Base-by-base conservation (phyloP, 2,888 invertebrate species). In the Drosophila peninsularis region DNA sequence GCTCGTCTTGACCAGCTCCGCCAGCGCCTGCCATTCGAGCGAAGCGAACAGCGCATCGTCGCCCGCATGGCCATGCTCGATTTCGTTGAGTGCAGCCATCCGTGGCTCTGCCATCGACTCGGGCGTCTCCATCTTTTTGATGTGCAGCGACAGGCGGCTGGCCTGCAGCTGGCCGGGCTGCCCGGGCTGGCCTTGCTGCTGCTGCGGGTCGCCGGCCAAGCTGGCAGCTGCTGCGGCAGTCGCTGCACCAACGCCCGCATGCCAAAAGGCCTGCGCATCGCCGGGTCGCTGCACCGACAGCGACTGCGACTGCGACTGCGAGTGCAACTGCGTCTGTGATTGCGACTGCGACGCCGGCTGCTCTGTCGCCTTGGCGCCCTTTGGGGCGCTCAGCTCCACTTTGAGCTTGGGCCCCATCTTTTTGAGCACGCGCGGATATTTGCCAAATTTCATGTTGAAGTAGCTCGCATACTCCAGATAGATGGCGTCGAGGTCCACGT, bases 391-490 rank as follows among this genome's bases (percentile, higher is more conserved):
- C 44, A 89, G 21, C 13, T 90, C 91, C 49, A 90, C 21, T 39
- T 89, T 91, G 3, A 89, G 60, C 24, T 81, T 75, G 24, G 82
- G 75, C 1, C 63, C 79, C 4, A 72, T 53, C 67, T 90, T 90
- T 82, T 95, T 95, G 55, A 96, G 94, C 78, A 98, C 95, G 92
- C 95, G 96, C 0, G 98, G 98, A 91, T 96, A 95, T 91, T 96
- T 97, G 91, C 96, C 96, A 93, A 97, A 98, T 87, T 97, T 95
- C 45, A 96, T 93, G 84, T 95, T 94, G 91, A 96, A 97, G 92
- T 96, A 98, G 74, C 96, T 96, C 89, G 96, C 96, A 92, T 96
- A 98, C 87, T 98, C 98, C 93, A 97, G 95, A 64, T 98, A 93
- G 77, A 98, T 96, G 44, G 96, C 96, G 74, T 97, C 96, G 89